Conservation (phyloP, 2,113 vertebrate genomes). For the Silurus asotus region DNA sequence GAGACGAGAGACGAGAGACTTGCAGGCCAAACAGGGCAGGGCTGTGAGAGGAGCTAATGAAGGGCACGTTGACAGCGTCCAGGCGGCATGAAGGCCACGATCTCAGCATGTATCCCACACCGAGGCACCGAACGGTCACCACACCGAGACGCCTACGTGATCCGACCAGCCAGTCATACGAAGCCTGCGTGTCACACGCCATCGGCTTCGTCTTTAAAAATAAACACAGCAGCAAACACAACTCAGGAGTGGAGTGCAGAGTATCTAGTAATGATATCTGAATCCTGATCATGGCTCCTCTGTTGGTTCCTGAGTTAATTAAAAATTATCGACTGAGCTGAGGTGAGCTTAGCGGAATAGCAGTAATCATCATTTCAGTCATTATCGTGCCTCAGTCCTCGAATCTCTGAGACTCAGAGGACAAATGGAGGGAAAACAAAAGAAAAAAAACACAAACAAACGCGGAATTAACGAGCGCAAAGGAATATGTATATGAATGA, state of each 20-base stretch:
- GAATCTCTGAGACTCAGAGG: not conserved
- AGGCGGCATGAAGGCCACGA: constrained; percentile 55
- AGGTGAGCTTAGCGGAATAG: not conserved
- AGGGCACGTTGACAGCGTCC: constrained; percentile 53
- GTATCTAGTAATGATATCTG: not conserved
- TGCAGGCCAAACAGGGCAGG: not conserved
- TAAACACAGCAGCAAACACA: not conserved
- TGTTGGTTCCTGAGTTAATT: not conserved
- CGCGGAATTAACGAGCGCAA: not conserved
- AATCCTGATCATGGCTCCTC: not conserved
- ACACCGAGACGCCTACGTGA: constrained; percentile 23
- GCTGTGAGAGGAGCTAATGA: constrained; percentile 56
- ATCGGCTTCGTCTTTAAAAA: not conserved
- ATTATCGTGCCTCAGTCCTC: not conserved
- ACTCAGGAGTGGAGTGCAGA: not conserved
- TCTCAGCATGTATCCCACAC: constrained; percentile 47
- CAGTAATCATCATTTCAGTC: not conserved
- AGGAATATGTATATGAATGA: not conserved
- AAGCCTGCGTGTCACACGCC: not conserved
- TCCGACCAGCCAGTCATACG: constrained; percentile 5
- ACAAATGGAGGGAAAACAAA: not conserved
- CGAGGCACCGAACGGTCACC: constrained; percentile 41
- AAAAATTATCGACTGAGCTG: not conserved
- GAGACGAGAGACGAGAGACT: constrained; percentile 58
- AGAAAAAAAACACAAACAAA: not conserved